phyloP scores from a whole-genome alignment of 2,888 invertebrate species.

The Cheilosia variabilis region DNA sequence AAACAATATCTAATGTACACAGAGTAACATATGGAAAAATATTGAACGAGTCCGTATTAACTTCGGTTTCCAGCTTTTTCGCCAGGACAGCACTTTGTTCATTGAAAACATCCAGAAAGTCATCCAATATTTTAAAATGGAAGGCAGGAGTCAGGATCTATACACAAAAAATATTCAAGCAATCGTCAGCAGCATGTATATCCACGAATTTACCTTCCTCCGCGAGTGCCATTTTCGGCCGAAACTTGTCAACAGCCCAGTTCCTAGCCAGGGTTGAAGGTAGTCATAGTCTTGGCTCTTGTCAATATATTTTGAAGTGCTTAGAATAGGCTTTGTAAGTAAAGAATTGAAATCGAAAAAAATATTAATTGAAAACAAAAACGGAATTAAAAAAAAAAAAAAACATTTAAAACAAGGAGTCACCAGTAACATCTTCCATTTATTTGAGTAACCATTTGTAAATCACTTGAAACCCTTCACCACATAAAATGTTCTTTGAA shows the following conservation, averaged over 20 bases:
- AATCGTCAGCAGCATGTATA: neutral
- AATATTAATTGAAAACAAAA: neutral
- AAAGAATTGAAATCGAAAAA: slow-evolving; percentile 20
- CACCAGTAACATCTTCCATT: neutral
- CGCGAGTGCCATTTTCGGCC: slow-evolving; percentile 87
- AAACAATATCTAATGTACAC: slow-evolving; percentile 88
- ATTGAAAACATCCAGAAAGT: slow-evolving; percentile 87
- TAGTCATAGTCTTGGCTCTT: slow-evolving; percentile 86
- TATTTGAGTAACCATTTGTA: neutral
- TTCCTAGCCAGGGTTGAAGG: slow-evolving; percentile 86
- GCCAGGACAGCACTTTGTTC: slow-evolving; percentile 86
- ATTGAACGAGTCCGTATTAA: slow-evolving; percentile 84
- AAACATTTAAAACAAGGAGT: neutral
- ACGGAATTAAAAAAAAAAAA: neutral
- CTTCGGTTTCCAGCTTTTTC: slow-evolving; percentile 84
- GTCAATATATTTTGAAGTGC: slow-evolving; percentile 85
- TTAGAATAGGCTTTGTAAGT: slow-evolving; percentile 84
- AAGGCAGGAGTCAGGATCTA: slow-evolving; percentile 88
- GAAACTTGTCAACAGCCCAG: slow-evolving; percentile 85
- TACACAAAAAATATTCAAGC: slow-evolving; percentile 17
- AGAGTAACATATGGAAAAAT: slow-evolving; percentile 86
- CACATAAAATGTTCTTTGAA: slow-evolving; percentile 28
- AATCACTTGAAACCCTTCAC: slow-evolving; percentile 36
- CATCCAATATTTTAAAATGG: slow-evolving; percentile 88
- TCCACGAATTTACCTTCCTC: slow-evolving; percentile 83